These are phyloP conservation scores for Hemibagrus guttatus DNA, from an alignment of 2,797 vertebrate genomes.

Conservation along the genomic window DNA sequence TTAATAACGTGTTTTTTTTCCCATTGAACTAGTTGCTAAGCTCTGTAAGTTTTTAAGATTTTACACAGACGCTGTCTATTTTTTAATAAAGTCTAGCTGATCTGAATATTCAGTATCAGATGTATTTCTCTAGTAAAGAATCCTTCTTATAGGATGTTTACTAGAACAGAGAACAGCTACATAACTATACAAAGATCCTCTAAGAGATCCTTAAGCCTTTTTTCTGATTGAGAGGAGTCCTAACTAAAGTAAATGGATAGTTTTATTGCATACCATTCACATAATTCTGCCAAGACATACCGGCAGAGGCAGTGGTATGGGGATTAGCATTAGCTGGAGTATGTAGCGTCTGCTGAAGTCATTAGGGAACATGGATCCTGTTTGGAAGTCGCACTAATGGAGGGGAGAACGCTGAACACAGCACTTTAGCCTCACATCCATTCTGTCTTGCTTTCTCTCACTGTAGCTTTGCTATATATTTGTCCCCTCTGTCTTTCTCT, in stretches of 20 bases:
- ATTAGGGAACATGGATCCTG: conserved; percentile 40
- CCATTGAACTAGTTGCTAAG: conserved; percentile 14
- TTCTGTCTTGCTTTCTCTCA: conserved; percentile 3
- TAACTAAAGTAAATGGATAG: neutral
- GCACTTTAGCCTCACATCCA: conserved; percentile 20
- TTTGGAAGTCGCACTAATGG: conserved; percentile 11
- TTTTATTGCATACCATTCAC: neutral
- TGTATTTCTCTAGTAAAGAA: neutral
- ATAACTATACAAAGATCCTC: neutral
- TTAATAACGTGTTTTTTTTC: neutral
- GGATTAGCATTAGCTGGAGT: conserved; percentile 38
- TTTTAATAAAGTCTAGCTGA: neutral
- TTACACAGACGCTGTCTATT: neutral
- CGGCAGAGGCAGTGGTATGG: neutral
- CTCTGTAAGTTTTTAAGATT: neutral
- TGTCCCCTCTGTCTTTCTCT: neutral
- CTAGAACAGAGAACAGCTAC: neutral
- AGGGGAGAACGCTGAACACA: conserved; percentile 31
- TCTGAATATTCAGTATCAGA: no score
- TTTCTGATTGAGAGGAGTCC: neutral
- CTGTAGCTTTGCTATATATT: neutral
- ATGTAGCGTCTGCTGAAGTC: conserved; percentile 50
- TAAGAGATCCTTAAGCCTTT: neutral
- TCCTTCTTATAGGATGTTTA: neutral
- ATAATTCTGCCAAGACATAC: neutral